These are phyloP conservation scores for Crambe crambe DNA, from an alignment of 37 sponge, comb jelly and placozoan genomes.

Conservation along the genomic window DNA sequence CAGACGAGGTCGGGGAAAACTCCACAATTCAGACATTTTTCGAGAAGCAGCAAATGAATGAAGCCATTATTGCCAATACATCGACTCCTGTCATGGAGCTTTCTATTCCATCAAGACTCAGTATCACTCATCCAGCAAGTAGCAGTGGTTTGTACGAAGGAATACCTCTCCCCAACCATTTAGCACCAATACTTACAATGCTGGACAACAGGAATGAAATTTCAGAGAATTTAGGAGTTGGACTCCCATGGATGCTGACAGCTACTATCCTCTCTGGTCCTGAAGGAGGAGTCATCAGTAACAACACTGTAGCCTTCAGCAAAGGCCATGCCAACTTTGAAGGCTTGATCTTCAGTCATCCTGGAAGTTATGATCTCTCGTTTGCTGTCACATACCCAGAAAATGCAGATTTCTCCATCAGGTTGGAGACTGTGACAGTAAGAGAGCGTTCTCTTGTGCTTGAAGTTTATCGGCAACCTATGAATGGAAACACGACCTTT, in stretches of 20 bases:
- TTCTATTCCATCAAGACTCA: conserved; percentile 27
- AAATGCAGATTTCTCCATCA: conserved; percentile 36
- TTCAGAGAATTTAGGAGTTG: conserved; percentile 51
- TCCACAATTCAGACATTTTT: conserved; percentile 28
- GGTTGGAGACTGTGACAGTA: conserved; percentile 4
- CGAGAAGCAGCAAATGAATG: conserved; percentile 39
- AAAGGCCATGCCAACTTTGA: conserved; percentile 68
- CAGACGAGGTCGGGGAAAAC: conserved; percentile 37
- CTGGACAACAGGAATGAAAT: conserved; percentile 45
- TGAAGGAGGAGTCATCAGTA: neutral
- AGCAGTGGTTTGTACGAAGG: conserved; percentile 10
- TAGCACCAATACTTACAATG: conserved; percentile 23
- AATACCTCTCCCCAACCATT: neutral
- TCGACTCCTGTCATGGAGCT: conserved; percentile 6
- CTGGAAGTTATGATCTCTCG: conserved; percentile 52
- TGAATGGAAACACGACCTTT: conserved; percentile 41
- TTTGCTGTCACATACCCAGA: conserved; percentile 62
- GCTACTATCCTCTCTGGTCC: conserved; percentile 34
- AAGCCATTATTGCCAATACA: conserved; percentile 12
- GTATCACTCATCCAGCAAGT: neutral
- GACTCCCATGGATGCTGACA: conserved; percentile 47
- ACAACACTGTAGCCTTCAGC: conserved; percentile 29
- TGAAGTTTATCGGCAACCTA: conserved; percentile 31
- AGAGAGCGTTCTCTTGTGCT: conserved; percentile 17
- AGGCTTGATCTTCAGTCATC: conserved; percentile 55